Evolutionary conservation across 2,888 invertebrate genomes (phyloP), one percentile per base, ranked within the genome.

Genomic region (Conchocele bisecta): DNA sequence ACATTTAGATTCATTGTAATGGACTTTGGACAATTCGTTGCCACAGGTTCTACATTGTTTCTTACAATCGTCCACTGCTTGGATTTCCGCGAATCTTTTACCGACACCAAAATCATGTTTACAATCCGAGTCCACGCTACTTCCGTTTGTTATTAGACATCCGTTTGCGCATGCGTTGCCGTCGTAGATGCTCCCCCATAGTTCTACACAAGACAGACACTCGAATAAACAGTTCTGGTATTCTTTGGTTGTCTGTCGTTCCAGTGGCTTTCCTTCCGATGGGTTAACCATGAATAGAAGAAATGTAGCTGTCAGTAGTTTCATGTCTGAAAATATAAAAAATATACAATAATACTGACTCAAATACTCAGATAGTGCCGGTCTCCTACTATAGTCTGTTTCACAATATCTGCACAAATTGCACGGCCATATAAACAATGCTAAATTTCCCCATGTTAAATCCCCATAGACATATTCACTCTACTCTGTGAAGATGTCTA

Each of bases 131-230:
- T 80, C 80, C 3, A 75, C 75, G 15, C 61, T 72, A 17, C 17
- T 42, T 24, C 77, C 80, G 17, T 61, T 26, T 7, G 69, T 65
- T 39, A 67, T 15, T 9, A 68, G 31, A 53, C 80, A 80, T 17
- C 66, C 53, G 3, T 56, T 59, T 35, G 75, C 74, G 60, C 80
- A 80, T 48, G 69, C 64, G 33, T 64, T 50, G 26, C 75, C 80
- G 33, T 72, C 59, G 51, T 75, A 77, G 1, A 60, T 41, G 11
- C 26, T 50, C 1, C 77, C 75, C 63, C 72, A 80, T 9, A 70
- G 15, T 58, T 77, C 68, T 17, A 70, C 74, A 58, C 80, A 80
- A 6, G 59, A 56, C 13, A 73, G 54, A 24, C 80, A 80, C 37
- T 75, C 77, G 24, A 72, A 42, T 15, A 75, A 63, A 48, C 80